Evolutionary conservation across 64 coral and sea anemone species (phyloP).

Genomic region (Dendronephthya gigantea): DNA sequence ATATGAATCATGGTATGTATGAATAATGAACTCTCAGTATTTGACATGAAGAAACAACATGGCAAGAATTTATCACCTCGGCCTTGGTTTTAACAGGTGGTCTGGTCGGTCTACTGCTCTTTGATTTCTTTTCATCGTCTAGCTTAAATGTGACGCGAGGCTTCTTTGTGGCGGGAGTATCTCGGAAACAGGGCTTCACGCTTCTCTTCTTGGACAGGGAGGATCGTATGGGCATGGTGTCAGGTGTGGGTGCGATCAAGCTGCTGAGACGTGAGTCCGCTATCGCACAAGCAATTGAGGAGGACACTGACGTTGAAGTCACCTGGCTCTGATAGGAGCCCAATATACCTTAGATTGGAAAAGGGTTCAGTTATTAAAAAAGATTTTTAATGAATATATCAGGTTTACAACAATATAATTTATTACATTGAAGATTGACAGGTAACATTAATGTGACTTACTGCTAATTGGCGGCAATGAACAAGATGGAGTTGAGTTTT

Average conservation of each 20-base stretch:
- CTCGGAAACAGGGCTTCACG: not conserved
- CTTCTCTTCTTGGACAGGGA: constrained; percentile 7
- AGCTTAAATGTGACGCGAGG: not conserved
- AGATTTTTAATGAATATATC: no score
- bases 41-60: no score
- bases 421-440: not conserved
- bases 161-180: not conserved
- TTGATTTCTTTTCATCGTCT: not conserved
- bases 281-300: not conserved
- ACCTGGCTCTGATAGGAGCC: not conserved
- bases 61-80: not conserved
- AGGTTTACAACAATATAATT: not conserved
- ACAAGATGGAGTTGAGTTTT: not conserved
- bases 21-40: no score
- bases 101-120: not conserved
- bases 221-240: not conserved
- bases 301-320: not conserved
- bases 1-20: no score
- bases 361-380: no score
- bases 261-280: not conserved
- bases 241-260: not conserved
- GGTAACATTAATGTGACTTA: not conserved
- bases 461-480: not conserved
- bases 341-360: not conserved
- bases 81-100: not conserved